These are phyloP conservation scores for Leptopilina drosophilae DNA, from an alignment of 2,888 invertebrate genomes.

Conservation along the genomic window DNA sequence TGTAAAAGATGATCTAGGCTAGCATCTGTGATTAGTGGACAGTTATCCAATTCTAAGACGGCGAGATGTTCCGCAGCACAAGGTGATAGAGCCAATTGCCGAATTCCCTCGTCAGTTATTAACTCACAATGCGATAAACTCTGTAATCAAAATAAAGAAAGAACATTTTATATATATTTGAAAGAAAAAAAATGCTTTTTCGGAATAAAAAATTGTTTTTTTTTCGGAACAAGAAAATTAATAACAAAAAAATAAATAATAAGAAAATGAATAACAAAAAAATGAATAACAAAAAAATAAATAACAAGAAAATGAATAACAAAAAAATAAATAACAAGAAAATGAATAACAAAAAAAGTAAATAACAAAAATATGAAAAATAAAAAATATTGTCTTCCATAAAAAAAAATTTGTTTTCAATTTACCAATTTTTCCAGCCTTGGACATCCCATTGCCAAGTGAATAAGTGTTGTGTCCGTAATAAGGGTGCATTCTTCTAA, in stretches of 20 bases:
- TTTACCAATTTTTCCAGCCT: slow-evolving; percentile 95
- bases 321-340: slow-evolving; percentile 27
- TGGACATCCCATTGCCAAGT: slow-evolving; percentile 97
- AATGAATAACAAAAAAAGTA: neutral
- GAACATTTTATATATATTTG: neutral
- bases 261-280: slow-evolving; percentile 1
- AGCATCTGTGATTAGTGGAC: slow-evolving; percentile 97
- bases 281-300: too few relatives aligned
- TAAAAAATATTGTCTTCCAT: slow-evolving; percentile 5
- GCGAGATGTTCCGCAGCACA: slow-evolving; percentile 96
- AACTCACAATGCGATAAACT: slow-evolving; percentile 99
- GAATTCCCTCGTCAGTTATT: slow-evolving; percentile 98
- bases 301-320: neutral
- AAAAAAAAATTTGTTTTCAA: slow-evolving; percentile 48
- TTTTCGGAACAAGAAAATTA: neutral
- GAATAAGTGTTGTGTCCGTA: slow-evolving; percentile 95
- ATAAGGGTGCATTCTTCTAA: slow-evolving; percentile 98
- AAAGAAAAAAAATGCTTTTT: neutral
- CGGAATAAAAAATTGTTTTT: neutral
- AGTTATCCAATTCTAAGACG: slow-evolving; percentile 98
- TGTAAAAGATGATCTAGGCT: slow-evolving; percentile 94
- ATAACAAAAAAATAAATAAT: too few relatives aligned
- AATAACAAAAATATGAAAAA: neutral
- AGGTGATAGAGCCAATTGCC: slow-evolving; percentile 93
- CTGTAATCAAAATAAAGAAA: slow-evolving; percentile 78